Base-by-base conservation (phyloP, 30 jellyfish, hydroid and myxozoan species). In the Aurelia coerulea region DNA sequence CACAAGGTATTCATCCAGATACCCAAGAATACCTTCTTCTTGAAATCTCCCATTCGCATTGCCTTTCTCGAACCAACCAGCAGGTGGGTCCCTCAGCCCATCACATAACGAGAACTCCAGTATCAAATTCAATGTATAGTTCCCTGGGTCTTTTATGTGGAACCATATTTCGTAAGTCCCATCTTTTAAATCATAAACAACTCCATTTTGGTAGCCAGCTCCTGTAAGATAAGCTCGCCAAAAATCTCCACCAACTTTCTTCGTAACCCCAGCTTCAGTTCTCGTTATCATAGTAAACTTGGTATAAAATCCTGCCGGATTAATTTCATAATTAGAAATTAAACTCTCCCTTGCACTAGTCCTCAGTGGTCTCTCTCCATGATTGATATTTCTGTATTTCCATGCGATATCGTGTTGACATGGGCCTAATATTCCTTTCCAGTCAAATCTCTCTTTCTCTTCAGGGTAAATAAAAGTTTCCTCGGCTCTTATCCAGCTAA, bases 21-120 rank as follows among this genome's bases (percentile, higher is more conserved):
- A 83, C 9, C 92, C 92, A 6, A 83, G 75, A 35, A 71, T 72
- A 7, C 92, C 92, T 1, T 83, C 86, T 31, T 70, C 62, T 60
- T 83, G 92, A 60, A 83, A 83, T 37, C 63, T 42, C 18, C 92
- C 92, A 34, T 59, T 74, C 32, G 17, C 23, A 50, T 74, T 77
- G 10, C 94, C 94, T 16, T 70, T 41, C 50, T 65, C 78, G 41
- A 85, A 85, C 94, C 94, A 85, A 23, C 84, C 78, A 1, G 37
- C 42, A 29, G 94, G 94, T 16, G 96, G 96, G 53, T 87, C 96
- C 16, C 81, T 70, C 29, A 87, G 18, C 0, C 96, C 96, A 31
- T 87, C 90, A 39, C 96, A 75, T 42, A 76, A 72, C 2, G 90
- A 76, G 33, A 76, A 69, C 39, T 87, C 96, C 65, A 87, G 54